phyloP scores from a whole-genome alignment of 2,888 invertebrate genomes.

The Zootermopsis nevadensis region DNA sequence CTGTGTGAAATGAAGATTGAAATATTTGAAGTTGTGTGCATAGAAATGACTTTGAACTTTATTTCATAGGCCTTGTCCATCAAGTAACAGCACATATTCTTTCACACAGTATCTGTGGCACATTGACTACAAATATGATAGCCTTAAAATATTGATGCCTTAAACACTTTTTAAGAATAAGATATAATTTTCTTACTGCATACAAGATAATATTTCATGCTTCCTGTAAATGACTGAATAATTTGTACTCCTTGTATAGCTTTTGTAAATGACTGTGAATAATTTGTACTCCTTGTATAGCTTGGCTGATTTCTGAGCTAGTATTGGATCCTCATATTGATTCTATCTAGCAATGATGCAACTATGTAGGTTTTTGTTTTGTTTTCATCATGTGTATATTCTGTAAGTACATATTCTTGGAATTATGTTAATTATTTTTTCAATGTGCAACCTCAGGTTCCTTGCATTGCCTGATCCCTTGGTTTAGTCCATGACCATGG shows the following conservation, averaged over 20 bases:
- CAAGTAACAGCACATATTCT: neutral
- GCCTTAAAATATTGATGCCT: conserved; percentile 19
- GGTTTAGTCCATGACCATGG: too few species aligned
- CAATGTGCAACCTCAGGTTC: neutral
- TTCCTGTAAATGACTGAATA: too few species aligned
- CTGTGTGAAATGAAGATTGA: neutral
- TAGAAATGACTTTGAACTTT: neutral
- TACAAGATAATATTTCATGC: too few species aligned
- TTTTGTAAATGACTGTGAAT: neutral
- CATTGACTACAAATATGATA: conserved; percentile 3
- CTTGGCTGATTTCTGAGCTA: neutral
- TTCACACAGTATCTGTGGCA: neutral
- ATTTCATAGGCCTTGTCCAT: neutral
- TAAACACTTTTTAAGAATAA: conserved; percentile 2
- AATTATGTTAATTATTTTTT: neutral
- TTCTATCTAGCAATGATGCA: neutral
- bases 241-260: too few species aligned
- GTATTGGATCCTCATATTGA: neutral
- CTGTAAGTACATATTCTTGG: conserved; percentile 1
- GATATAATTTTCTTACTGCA: neutral
- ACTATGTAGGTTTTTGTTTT: neutral
- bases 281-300: neutral
- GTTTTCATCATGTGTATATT: neutral
- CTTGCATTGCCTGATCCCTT: too few species aligned
- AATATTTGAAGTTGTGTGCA: neutral